phyloP scores from a whole-genome alignment of 2,113 vertebrate genomes.

The Trogon melanurus region DNA sequence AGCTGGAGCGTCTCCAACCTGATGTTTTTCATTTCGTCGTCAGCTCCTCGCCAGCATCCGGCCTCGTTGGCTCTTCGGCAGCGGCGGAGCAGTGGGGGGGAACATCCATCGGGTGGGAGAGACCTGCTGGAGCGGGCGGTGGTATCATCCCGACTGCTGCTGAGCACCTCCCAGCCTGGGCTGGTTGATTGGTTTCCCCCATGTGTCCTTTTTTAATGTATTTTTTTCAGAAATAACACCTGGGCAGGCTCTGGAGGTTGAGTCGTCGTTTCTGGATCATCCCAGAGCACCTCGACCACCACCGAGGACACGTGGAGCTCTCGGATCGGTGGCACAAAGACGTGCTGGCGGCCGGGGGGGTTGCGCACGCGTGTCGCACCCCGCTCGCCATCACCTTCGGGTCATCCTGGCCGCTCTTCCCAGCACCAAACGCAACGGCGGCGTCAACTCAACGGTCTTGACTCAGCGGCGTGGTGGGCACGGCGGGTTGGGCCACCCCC shows the following conservation, averaged over 20 bases:
- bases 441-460: fast-evolving
- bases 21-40: conserved; percentile 14
- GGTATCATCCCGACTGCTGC: neutral
- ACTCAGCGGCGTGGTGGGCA: neutral
- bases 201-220: neutral
- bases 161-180: neutral
- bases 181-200: fast-evolving
- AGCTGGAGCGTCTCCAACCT: conserved; percentile 27
- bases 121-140: neutral
- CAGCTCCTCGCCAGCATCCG: conserved; percentile 27
- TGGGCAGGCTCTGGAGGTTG: fast-evolving
- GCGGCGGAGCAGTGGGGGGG: neutral
- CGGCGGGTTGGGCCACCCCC: fast-evolving
- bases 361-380: fast-evolving
- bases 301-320: fast-evolving
- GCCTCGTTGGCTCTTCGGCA: neutral
- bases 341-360: fast-evolving
- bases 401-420: neutral
- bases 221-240: fast-evolving
- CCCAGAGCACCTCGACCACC: neutral
- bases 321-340: neutral
- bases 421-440: fast-evolving
- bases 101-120: neutral
- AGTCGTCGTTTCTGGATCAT: neutral
- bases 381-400: fast-evolving